phyloP scores from a whole-genome alignment of 2,797 vertebrate genomes.

The Sarcophilus harrisii region DNA sequence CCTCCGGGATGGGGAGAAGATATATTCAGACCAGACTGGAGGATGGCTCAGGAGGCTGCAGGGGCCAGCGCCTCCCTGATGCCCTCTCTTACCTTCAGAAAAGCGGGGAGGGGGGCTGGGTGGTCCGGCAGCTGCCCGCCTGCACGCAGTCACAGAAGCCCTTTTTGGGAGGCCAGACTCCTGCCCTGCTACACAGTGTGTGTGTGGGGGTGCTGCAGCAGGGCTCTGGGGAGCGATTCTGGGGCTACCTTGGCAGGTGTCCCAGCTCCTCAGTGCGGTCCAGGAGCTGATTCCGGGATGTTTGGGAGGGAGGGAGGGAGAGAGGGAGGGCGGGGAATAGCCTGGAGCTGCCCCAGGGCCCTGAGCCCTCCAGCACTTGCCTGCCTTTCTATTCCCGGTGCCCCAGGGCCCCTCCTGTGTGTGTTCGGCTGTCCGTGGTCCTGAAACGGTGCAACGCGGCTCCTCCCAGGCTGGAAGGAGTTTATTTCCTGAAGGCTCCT shows the following conservation, averaged over 20 bases:
- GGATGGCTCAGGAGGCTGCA: neutral
- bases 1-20: neutral
- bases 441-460: neutral
- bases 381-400: neutral
- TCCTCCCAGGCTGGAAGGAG: neutral
- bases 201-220: neutral
- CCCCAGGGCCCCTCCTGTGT: neutral
- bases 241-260: neutral
- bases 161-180: too few relatives aligned
- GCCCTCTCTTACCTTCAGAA: neutral
- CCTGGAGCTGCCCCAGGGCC: neutral
- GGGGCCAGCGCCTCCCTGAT: neutral
- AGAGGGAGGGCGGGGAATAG: neutral
- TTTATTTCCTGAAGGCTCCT: neutral
- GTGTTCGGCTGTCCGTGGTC: neutral
- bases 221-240: neutral
- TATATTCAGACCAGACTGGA: neutral
- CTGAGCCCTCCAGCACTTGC: neutral
- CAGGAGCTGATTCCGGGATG: neutral
- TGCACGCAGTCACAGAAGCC: too few relatives aligned
- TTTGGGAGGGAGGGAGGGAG: neutral
- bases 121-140: neutral
- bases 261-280: neutral
- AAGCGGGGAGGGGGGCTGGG: neutral
- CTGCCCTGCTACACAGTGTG: too few relatives aligned